Evolutionary conservation across 2,113 vertebrate species (phyloP).

Genomic region (Stictonetta naevosa): DNA sequence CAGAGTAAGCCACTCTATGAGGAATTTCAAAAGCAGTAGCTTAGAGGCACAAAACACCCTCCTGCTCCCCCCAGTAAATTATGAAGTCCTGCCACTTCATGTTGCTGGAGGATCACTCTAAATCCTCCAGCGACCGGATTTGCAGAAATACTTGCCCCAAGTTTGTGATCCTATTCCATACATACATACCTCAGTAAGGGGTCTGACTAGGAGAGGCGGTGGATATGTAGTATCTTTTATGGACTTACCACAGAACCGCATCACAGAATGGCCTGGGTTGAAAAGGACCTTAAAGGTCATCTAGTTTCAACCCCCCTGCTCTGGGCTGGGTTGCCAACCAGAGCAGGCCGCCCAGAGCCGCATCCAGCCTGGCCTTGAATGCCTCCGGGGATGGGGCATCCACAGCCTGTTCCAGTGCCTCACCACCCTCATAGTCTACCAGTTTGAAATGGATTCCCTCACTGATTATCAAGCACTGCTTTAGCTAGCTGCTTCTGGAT

Average conservation of each 20-base stretch:
- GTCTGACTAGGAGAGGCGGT: not conserved
- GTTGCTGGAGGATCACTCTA: fast-evolving
- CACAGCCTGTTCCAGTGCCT: too few relatives aligned
- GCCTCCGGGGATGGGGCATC: too few relatives aligned
- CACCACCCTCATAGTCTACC: too few relatives aligned
- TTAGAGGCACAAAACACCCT: too few relatives aligned
- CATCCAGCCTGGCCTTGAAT: too few relatives aligned
- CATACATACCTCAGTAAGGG: not conserved
- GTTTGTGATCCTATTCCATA: not conserved
- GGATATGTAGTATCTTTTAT: not conserved
- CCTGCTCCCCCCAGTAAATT: too few relatives aligned
- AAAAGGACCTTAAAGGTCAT: too few relatives aligned
- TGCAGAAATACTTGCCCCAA: not conserved
- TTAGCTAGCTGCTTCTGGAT: not conserved
- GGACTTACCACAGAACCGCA: not conserved
- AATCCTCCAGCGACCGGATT: not conserved
- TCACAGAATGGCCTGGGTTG: too few relatives aligned
- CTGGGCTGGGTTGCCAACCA: too few relatives aligned
- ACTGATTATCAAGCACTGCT: not conserved
- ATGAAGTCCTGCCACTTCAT: not conserved
- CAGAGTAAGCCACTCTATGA: not conserved
- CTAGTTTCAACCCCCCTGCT: too few relatives aligned
- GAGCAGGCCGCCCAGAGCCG: too few relatives aligned
- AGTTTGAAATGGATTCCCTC: not conserved
- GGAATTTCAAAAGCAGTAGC: too few relatives aligned